Evolutionary conservation across 2,888 invertebrate genomes (phyloP).

Genomic region (Linnaemya tessellans): DNA sequence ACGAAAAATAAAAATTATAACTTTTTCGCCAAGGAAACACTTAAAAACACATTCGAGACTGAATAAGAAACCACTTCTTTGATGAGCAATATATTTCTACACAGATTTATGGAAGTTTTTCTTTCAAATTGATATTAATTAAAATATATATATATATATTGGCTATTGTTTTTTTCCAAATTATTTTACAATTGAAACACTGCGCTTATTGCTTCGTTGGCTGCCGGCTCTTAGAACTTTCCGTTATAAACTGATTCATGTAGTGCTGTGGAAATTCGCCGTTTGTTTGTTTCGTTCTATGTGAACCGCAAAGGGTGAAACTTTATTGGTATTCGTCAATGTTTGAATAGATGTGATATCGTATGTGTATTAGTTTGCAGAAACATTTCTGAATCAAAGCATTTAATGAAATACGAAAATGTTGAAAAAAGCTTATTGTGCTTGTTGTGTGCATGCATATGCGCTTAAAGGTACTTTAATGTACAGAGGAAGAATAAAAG

Average conservation of each 20-base stretch:
- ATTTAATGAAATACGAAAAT: constrained; percentile 49
- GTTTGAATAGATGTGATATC: constrained; percentile 10
- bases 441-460: constrained; percentile 30
- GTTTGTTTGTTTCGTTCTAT: constrained; percentile 58
- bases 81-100: constrained; percentile 12
- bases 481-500: not conserved
- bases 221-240: constrained; percentile 83
- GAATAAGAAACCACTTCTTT: constrained; percentile 2
- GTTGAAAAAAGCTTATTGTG: constrained; percentile 48
- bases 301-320: constrained; percentile 67
- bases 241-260: constrained; percentile 81
- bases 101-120: constrained; percentile 29
- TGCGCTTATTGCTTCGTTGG: constrained; percentile 64
- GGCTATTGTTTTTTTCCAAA: not conserved
- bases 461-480: constrained; percentile 20
- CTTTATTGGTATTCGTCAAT: constrained; percentile 58
- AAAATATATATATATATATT: constrained; percentile 11
- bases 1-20: constrained; percentile 29
- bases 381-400: constrained; percentile 60
- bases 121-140: constrained; percentile 23
- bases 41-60: not conserved
- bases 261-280: constrained; percentile 70
- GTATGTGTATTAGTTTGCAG: constrained; percentile 34
- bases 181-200: constrained; percentile 41
- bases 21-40: constrained; percentile 14